Percentiles rank a stretch among this genome's conserved stretches.
phyloP scores from a whole-genome alignment of 2,888 invertebrate species.

The Endotricha flammealis region DNA sequence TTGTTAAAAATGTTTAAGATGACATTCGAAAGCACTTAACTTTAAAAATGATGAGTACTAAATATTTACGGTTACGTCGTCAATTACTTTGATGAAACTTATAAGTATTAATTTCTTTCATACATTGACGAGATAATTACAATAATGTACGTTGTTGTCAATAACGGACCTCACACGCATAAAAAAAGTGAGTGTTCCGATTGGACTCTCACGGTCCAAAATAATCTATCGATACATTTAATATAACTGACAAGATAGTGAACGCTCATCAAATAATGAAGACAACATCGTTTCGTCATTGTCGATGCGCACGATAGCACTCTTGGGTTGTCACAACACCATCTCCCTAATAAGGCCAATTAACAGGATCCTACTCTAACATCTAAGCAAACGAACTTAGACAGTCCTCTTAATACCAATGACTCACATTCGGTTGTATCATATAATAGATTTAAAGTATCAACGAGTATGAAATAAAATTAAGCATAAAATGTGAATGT shows the following conservation, averaged over 20 bases:
- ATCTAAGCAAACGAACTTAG: conserved; percentile 41
- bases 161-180: conserved; percentile 58
- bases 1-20: conserved; percentile 29
- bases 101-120: conserved; percentile 28
- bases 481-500: conserved; percentile 46
- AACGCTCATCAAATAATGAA: conserved; percentile 78
- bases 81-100: conserved; percentile 26
- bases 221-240: conserved; percentile 78
- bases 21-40: conserved; percentile 25
- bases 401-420: conserved; percentile 44
- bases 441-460: conserved; percentile 31
- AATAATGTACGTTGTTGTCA: conserved; percentile 49
- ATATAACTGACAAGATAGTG: conserved; percentile 77
- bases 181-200: conserved; percentile 61
- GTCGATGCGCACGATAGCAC: conserved; percentile 78
- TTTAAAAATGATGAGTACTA: conserved; percentile 25
- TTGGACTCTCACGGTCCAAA: conserved; percentile 71
- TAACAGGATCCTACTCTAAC: conserved; percentile 62
- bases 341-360: conserved; percentile 77
- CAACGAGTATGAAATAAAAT: conserved; percentile 41
- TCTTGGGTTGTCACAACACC: conserved; percentile 76
- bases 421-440: conserved; percentile 32
- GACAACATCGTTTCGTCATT: conserved; percentile 79
- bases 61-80: conserved; percentile 20
- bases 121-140: conserved; percentile 51